phyloP scores from a whole-genome alignment of 1,140 invertebrate species.

The Anadara kagoshimensis region DNA sequence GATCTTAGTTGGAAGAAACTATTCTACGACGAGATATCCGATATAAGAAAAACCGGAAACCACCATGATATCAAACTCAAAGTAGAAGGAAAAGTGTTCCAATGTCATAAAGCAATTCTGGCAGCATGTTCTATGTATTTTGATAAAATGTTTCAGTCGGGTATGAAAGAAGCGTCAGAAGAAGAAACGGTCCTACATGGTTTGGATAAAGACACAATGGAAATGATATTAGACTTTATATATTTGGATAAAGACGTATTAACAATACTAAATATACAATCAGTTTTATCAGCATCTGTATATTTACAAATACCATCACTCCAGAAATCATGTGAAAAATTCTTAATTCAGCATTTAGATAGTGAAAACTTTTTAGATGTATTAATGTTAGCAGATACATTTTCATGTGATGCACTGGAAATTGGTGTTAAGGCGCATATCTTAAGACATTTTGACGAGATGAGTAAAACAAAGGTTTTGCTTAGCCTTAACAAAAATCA shows the following conservation, averaged over 20 bases:
- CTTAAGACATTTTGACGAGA: constrained; percentile 51
- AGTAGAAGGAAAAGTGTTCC: constrained; percentile 45
- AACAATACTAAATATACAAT: constrained; percentile 82
- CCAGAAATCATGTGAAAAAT: constrained; percentile 89
- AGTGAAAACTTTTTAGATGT: constrained; percentile 94
- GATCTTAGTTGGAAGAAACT: too few species aligned
- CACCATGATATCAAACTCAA: constrained; percentile 46
- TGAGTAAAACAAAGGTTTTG: constrained; percentile 48
- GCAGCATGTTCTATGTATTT: constrained; percentile 59
- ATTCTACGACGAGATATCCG: too few species aligned
- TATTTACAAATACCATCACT: constrained; percentile 88
- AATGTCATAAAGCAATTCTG: constrained; percentile 50
- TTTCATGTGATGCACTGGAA: constrained; percentile 68
- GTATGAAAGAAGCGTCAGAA: constrained; percentile 49
- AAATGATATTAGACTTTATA: constrained; percentile 45
- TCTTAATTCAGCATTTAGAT: constrained; percentile 89
- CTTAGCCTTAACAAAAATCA: constrained; percentile 46
- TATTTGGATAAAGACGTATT: constrained; percentile 45
- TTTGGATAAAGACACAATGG: constrained; percentile 39
- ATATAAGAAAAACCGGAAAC: too few species aligned
- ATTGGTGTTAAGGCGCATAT: constrained; percentile 41
- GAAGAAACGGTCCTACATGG: constrained; percentile 37
- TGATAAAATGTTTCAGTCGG: constrained; percentile 62
- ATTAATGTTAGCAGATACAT: constrained; percentile 89
- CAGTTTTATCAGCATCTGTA: constrained; percentile 86